phyloP scores from a whole-genome alignment of 1,140 invertebrate genomes.

The Pseudobourletiella spinata region DNA sequence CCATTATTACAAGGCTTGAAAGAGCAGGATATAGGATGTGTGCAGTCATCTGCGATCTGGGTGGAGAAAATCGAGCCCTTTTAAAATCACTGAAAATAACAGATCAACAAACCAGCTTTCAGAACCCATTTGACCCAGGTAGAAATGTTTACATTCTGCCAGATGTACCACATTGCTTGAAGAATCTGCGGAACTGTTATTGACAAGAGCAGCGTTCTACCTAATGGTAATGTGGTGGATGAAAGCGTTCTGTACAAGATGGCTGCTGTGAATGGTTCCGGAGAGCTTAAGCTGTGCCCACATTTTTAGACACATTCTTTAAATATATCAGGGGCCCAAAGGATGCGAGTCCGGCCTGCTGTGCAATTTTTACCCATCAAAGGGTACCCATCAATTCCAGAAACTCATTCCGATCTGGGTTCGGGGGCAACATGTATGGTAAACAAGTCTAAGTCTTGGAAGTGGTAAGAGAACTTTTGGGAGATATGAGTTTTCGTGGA shows the following conservation, averaged over 20 bases:
- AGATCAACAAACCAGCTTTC: neutral
- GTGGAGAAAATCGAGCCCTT: slow-evolving; percentile 13
- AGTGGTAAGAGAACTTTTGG: slow-evolving; percentile 4
- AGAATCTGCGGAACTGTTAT: slow-evolving; percentile 32
- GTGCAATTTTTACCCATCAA: slow-evolving; percentile 17
- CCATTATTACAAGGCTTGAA: slow-evolving; percentile 23
- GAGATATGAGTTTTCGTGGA: neutral
- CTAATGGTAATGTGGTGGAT: neutral
- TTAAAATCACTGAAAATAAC: slow-evolving; percentile 17
- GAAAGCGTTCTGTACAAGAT: slow-evolving; percentile 6
- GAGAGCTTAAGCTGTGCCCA: slow-evolving; percentile 18
- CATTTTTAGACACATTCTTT: slow-evolving; percentile 9
- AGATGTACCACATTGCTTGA: slow-evolving; percentile 33
- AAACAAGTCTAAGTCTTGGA: slow-evolving; percentile 11
- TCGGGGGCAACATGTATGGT: slow-evolving; percentile 14
- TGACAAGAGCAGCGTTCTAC: slow-evolving; percentile 15
- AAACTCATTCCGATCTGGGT: slow-evolving; percentile 17
- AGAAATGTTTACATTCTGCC: slow-evolving; percentile 33
- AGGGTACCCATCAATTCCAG: neutral
- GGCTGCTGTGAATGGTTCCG: neutral
- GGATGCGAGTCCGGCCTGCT: slow-evolving; percentile 17
- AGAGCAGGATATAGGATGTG: slow-evolving; percentile 16
- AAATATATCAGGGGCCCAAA: slow-evolving; percentile 4
- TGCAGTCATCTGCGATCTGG: slow-evolving; percentile 26
- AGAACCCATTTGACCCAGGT: slow-evolving; percentile 11